These are phyloP conservation scores for Calcarius lapponicus DNA, from an alignment of 2,797 vertebrate genomes.

Conservation along the genomic window DNA sequence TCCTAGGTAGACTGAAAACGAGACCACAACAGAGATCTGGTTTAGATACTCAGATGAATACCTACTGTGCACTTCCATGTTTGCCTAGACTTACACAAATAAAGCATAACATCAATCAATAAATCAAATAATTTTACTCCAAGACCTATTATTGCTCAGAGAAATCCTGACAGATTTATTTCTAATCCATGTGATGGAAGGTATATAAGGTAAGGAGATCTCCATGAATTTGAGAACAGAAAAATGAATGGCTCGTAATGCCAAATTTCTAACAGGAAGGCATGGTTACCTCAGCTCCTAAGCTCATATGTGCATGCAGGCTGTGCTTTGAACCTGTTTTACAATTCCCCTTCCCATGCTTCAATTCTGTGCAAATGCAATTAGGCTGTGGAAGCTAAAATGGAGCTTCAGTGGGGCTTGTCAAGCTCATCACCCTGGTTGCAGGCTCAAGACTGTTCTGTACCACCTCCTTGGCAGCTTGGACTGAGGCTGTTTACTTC, in stretches of 20 bases:
- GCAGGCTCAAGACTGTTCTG: background rate
- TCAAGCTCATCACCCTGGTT: fast-evolving
- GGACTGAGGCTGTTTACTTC: background rate
- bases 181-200: fast-evolving
- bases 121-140: background rate
- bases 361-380: background rate
- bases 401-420: background rate
- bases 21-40: background rate
- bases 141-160: background rate
- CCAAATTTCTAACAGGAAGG: background rate
- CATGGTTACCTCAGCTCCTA: background rate
- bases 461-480: background rate
- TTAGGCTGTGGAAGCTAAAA: background rate
- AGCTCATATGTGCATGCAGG: fast-evolving
- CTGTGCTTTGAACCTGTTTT: background rate
- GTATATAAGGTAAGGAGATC: background rate
- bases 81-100: background rate
- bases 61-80: background rate
- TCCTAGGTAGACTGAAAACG: background rate
- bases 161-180: background rate
- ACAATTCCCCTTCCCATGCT: background rate
- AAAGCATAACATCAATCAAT: background rate
- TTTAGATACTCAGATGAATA: background rate
- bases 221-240: background rate
- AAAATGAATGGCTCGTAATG: background rate